Evolutionary conservation across 1,140 invertebrate species (phyloP), one percentile per base, ranked within the genome.

Genomic region (Batillaria attramentaria): DNA sequence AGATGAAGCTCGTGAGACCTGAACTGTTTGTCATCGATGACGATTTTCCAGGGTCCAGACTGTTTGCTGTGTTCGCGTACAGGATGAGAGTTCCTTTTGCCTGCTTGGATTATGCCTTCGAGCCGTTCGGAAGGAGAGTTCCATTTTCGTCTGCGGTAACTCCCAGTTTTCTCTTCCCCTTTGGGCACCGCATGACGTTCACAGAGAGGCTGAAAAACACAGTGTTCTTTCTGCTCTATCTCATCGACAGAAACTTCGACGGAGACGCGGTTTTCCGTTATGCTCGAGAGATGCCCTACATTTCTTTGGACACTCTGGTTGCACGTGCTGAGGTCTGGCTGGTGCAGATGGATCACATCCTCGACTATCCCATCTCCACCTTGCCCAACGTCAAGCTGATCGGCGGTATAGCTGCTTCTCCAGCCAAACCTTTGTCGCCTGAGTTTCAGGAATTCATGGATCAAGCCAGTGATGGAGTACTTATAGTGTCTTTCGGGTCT

Each of bases 381-480:
- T 57, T 85, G 4, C 81, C 84, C 4, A 80, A 87, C 37, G 62
- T 80, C 18, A 82, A 77, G 18, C 73, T 73, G 31, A 79, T 84
- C 46, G 85, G 85, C 24, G 81, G 80, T 31, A 31, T 81, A 28
- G 62, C 79, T 16, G 60, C 79, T 6, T 33, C 43, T 31, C 41
- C 72, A 0, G 39, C 75, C 16, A 80, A 77, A n/a, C 72, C 77
- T 20, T 33, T 85, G 18, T n/a, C 66, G 0, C 70, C 37, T 3
- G 16, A 78, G 6, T 66, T 84, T 33, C 35, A 81, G n/a, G 31
- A 62, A n/a, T 83, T 82, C 60, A 57, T 75, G 16, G 65, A 75
- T 18, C 33, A n/a, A 20, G 62, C 62, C n/a, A 65, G 5, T 35
- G 8, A 65, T 8, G 62, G 62, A 16, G 62, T 65, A 16, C 31